Evolutionary conservation across 2,113 vertebrate genomes (phyloP).

Genomic region (Xenopus borealis): DNA sequence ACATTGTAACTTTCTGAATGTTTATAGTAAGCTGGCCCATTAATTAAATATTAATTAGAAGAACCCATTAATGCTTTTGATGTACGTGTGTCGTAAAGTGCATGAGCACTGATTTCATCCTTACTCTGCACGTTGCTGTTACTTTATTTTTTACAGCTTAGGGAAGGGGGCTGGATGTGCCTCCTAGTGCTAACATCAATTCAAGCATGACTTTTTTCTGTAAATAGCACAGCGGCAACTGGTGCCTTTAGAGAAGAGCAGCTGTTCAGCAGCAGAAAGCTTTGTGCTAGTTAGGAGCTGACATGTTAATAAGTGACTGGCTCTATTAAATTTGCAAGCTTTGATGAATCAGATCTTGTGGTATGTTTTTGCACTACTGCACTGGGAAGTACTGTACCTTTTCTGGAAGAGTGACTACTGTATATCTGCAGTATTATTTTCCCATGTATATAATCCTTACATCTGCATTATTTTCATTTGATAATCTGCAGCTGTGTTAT

Average conservation of each 20-base stretch:
- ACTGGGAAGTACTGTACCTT: constrained; percentile 14
- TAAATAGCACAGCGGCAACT: constrained; percentile 40
- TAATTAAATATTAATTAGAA: constrained; percentile 14
- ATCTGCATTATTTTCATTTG: not conserved
- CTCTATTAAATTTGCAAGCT: constrained; percentile 34
- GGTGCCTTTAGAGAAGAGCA: constrained; percentile 36
- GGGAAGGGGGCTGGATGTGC: constrained; percentile 24
- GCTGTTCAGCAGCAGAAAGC: constrained; percentile 39
- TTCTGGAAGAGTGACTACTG: not conserved
- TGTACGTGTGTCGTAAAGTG: constrained; percentile 4
- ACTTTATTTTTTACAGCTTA: constrained; percentile 16
- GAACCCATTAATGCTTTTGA: constrained; percentile 11
- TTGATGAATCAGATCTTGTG: constrained; percentile 21
- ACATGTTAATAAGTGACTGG: constrained; percentile 39
- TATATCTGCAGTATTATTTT: not conserved
- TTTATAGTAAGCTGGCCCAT: not conserved
- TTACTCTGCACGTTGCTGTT: constrained; percentile 7
- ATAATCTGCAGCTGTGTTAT: constrained; percentile 7
- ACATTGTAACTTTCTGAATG: not conserved
- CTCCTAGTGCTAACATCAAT: constrained; percentile 33
- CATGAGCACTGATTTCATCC: not conserved
- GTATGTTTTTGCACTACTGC: constrained; percentile 22
- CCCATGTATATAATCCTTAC: not conserved
- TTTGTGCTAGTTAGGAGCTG: constrained; percentile 36
- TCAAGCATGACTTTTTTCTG: constrained; percentile 39